Conservation (phyloP, 2,888 invertebrate species). For the Mechanitis messenoides region DNA sequence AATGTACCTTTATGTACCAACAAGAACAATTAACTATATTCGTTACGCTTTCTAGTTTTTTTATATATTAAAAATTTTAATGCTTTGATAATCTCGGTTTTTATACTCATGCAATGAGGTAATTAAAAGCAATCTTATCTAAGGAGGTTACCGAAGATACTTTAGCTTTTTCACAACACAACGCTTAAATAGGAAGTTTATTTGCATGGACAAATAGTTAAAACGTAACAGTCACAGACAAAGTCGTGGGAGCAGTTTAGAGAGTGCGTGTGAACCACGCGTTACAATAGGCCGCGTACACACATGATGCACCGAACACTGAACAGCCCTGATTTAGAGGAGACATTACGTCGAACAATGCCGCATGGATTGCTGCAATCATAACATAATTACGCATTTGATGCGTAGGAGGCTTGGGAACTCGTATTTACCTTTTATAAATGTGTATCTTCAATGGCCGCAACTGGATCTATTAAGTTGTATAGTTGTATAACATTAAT, state of each 20-base stretch:
- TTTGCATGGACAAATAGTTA: conserved; percentile 37
- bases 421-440: conserved; percentile 25
- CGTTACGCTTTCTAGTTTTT: conserved; percentile 61
- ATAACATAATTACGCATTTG: conserved; percentile 55
- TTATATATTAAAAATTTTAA: conserved; percentile 22
- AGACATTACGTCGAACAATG: conserved; percentile 69
- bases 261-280: conserved; percentile 66
- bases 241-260: conserved; percentile 64
- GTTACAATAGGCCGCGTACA: conserved; percentile 60
- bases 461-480: conserved; percentile 18
- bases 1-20: conserved; percentile 27
- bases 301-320: conserved; percentile 52
- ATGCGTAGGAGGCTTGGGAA: conserved; percentile 70
- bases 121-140: background rate
- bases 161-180: conserved; percentile 1
- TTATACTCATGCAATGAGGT: background rate
- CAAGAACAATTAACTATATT: conserved; percentile 32
- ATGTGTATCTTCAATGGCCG: conserved; percentile 18
- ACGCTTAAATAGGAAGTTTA: conserved; percentile 33
- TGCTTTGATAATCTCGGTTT: too few species aligned
- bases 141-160: too few species aligned
- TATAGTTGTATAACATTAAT: conserved; percentile 23
- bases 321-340: conserved; percentile 66
- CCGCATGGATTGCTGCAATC: conserved; percentile 53
- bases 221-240: conserved; percentile 34